Conservation (phyloP, 2,888 invertebrate genomes). For the Oconnorella tubifera region DNA sequence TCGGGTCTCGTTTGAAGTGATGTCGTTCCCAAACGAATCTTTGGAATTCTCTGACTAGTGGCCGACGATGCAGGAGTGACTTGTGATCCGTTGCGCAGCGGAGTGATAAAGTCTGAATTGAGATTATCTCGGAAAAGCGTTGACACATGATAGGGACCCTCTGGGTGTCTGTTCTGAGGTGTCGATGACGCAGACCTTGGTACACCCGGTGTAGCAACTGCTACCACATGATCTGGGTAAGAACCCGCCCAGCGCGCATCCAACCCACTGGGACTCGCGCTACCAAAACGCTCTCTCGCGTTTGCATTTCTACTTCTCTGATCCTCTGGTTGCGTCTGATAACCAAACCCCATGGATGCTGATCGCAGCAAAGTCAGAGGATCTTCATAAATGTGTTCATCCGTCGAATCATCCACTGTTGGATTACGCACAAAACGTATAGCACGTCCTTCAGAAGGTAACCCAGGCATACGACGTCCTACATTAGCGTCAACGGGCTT, state of each 20-base stretch:
- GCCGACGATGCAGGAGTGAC: constrained; percentile 3
- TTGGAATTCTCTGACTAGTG: constrained; percentile 1
- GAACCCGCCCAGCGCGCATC: not conserved
- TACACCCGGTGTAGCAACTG: not conserved
- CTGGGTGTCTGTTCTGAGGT: not conserved
- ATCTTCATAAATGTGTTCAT: constrained; percentile 20
- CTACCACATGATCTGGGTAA: not conserved
- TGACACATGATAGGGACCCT: not conserved
- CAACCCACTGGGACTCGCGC: too few species aligned
- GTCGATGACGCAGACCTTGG: not conserved
- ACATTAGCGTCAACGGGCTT: not conserved
- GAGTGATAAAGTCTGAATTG: too few species aligned
- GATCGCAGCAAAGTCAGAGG: constrained; percentile 11
- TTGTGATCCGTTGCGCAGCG: not conserved
- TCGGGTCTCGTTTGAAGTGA: constrained; percentile 6
- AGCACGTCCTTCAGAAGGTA: not conserved
- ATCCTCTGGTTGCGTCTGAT: not conserved
- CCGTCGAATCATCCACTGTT: not conserved
- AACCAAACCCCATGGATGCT: not conserved
- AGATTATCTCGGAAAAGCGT: too few species aligned
- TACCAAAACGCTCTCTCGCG: too few species aligned
- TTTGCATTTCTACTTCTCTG: not conserved
- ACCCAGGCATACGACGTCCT: not conserved
- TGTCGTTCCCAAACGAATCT: constrained; percentile 9
- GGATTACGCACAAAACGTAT: not conserved